phyloP scores from a whole-genome alignment of 1,140 invertebrate genomes.

The Cydia fagiglandana region DNA sequence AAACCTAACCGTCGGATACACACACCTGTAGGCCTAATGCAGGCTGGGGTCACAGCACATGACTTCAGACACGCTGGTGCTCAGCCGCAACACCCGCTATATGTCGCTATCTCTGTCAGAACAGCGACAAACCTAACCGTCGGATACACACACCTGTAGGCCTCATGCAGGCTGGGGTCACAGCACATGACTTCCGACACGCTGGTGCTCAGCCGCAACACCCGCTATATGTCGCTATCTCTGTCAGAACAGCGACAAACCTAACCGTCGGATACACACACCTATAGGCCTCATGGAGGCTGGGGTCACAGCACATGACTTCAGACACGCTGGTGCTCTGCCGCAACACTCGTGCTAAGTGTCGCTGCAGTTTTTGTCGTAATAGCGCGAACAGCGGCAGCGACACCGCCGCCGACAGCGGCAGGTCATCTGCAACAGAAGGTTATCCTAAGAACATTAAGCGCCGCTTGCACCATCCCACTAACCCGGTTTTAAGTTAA shows the following conservation, averaged over 20 bases:
- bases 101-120: no score
- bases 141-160: constrained; percentile 56
- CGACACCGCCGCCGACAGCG: constrained; percentile 65
- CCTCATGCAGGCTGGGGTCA: constrained; percentile 65
- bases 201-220: constrained; percentile 61
- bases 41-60: constrained; percentile 65
- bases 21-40: constrained; percentile 67
- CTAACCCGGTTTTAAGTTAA: no score
- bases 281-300: constrained; percentile 67
- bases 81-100: no score
- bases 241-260: constrained; percentile 49
- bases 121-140: no score
- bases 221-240: constrained; percentile 57
- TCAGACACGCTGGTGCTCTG: constrained; percentile 67
- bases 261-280: constrained; percentile 41
- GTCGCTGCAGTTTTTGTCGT: constrained; percentile 55
- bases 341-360: constrained; percentile 54
- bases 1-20: background rate
- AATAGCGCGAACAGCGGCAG: constrained; percentile 62
- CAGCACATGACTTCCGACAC: constrained; percentile 65
- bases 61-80: no score
- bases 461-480: no score
- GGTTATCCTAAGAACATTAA: background rate
- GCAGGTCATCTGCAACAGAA: constrained; percentile 59
- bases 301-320: constrained; percentile 64